phyloP scores from a whole-genome alignment of 2,797 vertebrate species.

The Neostethus bicornis region DNA sequence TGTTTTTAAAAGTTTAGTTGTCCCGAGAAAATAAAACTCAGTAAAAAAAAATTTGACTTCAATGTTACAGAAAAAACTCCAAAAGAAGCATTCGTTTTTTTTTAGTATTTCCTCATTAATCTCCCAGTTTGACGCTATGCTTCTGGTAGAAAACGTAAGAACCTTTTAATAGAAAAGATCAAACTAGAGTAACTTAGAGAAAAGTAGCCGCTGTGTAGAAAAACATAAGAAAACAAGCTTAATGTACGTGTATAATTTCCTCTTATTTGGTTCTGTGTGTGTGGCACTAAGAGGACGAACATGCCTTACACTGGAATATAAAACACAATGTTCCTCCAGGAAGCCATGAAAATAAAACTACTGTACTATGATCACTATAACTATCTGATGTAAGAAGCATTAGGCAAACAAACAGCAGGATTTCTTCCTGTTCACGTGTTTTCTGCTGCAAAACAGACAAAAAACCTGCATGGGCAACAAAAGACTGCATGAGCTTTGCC shows the following conservation, averaged over 20 bases:
- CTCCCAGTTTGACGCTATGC: slow-evolving; percentile 55
- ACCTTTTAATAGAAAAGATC: slow-evolving; percentile 37
- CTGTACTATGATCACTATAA: slow-evolving; percentile 62
- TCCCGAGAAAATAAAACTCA: slow-evolving; percentile 54
- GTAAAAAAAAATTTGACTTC: slow-evolving; percentile 49
- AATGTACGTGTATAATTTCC: slow-evolving; percentile 52
- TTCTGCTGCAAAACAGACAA: slow-evolving; percentile 39
- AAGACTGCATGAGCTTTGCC: slow-evolving; percentile 85
- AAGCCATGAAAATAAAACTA: slow-evolving; percentile 75
- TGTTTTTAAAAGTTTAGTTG: slow-evolving; percentile 35
- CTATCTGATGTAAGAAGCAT: slow-evolving; percentile 45
- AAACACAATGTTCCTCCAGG: slow-evolving; percentile 68
- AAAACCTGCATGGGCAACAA: slow-evolving; percentile 79
- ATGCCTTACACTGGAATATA: slow-evolving; percentile 74
- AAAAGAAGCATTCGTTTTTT: slow-evolving; percentile 55
- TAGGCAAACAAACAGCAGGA: slow-evolving; percentile 32
- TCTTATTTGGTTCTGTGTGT: slow-evolving; percentile 27
- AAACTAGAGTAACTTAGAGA: slow-evolving; percentile 55
- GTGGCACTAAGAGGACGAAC: slow-evolving; percentile 72
- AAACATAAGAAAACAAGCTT: slow-evolving; percentile 54
- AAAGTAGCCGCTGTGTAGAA: slow-evolving; percentile 63
- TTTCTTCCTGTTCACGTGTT: slow-evolving; percentile 59
- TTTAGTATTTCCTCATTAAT: slow-evolving; percentile 47
- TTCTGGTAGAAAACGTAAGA: slow-evolving; percentile 61
- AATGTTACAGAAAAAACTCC: slow-evolving; percentile 17